phyloP scores from a whole-genome alignment of 2,888 invertebrate species.

The Leptopilina myrica region DNA sequence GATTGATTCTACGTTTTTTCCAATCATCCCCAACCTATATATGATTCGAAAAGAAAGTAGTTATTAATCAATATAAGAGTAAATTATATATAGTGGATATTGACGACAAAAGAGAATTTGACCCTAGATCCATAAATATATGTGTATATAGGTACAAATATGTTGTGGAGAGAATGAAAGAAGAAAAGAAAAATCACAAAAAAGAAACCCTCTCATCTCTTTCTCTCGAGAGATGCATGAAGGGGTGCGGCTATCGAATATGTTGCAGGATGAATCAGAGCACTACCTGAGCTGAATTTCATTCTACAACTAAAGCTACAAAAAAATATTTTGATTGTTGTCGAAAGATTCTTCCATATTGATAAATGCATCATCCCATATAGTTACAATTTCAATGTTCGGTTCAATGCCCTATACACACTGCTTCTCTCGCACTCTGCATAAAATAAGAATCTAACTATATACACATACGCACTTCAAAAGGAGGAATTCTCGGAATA shows the following conservation, averaged over 20 bases:
- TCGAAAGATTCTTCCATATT: not conserved
- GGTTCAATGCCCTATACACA: not conserved
- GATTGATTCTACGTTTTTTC: no score
- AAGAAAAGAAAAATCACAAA: not conserved
- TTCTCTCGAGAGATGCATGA: not conserved
- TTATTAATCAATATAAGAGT: no score
- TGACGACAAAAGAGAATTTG: not conserved
- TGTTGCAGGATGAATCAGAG: conserved; percentile 3
- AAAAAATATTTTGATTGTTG: not conserved
- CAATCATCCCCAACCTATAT: no score
- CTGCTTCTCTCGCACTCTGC: not conserved
- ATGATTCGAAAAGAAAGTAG: no score
- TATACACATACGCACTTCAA: not conserved
- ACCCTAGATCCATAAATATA: not conserved
- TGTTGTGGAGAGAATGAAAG: not conserved
- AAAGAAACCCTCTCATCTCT: not conserved
- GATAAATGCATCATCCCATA: not conserved
- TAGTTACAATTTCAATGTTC: not conserved
- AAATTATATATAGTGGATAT: no score
- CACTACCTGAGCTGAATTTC: conserved; percentile 21
- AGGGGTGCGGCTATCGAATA: conserved; percentile 8
- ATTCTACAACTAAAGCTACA: not conserved
- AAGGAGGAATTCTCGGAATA: not conserved
- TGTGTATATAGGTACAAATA: no score
- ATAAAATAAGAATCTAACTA: conserved; percentile 7